phyloP scores from a whole-genome alignment of 2,888 invertebrate species.

The Tenthredo scrophulariae region DNA sequence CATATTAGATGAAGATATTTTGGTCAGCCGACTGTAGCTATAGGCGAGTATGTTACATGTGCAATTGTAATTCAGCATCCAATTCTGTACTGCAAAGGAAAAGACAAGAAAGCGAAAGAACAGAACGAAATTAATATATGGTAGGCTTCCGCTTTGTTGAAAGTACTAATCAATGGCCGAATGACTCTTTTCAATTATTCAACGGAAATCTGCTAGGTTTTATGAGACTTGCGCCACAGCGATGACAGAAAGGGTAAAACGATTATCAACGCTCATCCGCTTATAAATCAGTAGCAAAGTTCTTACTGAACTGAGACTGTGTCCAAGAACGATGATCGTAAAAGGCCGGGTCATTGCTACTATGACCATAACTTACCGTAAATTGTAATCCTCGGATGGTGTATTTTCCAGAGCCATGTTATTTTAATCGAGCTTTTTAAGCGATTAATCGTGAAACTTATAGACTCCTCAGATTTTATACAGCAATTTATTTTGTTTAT shows the following conservation, averaged over 20 bases:
- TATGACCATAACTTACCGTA: slow-evolving; percentile 48
- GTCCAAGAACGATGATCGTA: slow-evolving; percentile 41
- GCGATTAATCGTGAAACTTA: slow-evolving; percentile 32
- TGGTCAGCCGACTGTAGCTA: neutral
- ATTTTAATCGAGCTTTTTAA: neutral
- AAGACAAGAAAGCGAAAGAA: neutral
- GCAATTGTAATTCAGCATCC: neutral
- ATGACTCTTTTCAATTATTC: neutral
- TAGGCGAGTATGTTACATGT: neutral
- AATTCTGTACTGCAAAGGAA: neutral
- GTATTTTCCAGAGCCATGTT: slow-evolving; percentile 14
- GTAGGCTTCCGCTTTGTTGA: neutral
- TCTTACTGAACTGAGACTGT: slow-evolving; percentile 16
- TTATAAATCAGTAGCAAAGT: slow-evolving; percentile 30
- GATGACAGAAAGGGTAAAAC: slow-evolving; percentile 1
- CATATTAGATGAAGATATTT: slow-evolving; percentile 1
- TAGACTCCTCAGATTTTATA: neutral
- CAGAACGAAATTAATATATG: neutral
- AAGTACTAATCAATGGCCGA: neutral
- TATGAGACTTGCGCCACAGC: neutral
- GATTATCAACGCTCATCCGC: slow-evolving; percentile 12
- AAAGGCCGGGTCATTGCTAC: slow-evolving; percentile 49
- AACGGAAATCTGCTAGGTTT: neutral
- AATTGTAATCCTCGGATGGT: slow-evolving; percentile 19
- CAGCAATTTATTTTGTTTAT: neutral